phyloP scores from a whole-genome alignment of 2,113 vertebrate species.

The Pheucticus melanocephalus region DNA sequence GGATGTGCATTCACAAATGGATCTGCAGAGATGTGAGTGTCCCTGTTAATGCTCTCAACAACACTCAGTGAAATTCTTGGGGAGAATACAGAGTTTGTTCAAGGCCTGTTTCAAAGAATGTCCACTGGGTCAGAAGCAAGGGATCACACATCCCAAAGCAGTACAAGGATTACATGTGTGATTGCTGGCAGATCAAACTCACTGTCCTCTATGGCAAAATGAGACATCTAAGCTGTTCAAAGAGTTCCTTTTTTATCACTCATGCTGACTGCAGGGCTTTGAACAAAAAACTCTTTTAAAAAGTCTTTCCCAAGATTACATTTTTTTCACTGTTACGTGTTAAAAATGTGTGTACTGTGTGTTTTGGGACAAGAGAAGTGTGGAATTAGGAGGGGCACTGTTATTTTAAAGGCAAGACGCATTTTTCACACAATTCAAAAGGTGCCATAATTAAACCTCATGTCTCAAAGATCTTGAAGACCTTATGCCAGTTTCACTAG shows the following conservation, averaged over 20 bases:
- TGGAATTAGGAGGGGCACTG: background rate
- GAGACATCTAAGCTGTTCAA: background rate
- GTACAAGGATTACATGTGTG: background rate
- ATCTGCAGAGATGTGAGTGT: background rate
- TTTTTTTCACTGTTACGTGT: background rate
- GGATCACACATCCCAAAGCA: background rate
- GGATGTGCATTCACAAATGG: background rate
- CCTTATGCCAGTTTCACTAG: background rate
- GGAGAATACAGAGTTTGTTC: background rate
- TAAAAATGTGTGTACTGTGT: background rate
- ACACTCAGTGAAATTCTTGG: background rate
- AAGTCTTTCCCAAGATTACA: background rate
- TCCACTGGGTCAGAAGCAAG: background rate
- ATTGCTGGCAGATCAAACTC: conserved; percentile 4
- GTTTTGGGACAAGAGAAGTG: background rate
- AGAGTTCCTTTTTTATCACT: background rate
- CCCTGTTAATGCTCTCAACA: background rate
- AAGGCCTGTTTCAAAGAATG: background rate
- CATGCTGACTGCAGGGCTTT: background rate
- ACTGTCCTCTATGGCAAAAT: background rate
- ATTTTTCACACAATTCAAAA: background rate
- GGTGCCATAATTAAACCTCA: background rate
- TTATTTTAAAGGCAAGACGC: background rate
- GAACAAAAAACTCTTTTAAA: background rate
- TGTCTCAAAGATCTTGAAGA: background rate